Evolutionary conservation across 2,797 vertebrate genomes (phyloP).

Genomic region (Pseudochaenichthys georgianus): DNA sequence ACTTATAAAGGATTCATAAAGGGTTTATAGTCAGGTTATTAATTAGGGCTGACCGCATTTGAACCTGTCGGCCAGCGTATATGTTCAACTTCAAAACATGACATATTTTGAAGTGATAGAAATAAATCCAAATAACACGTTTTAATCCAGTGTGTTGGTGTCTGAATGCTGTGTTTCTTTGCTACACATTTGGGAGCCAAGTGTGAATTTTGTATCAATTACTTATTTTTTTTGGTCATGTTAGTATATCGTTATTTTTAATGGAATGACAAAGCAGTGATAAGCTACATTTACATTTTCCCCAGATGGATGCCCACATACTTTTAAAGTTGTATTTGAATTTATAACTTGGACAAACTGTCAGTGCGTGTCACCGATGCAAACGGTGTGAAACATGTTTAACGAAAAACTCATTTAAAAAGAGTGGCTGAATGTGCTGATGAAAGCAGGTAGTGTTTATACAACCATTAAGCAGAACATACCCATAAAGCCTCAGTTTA

Average conservation of each 20-base stretch:
- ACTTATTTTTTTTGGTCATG: constrained; percentile 48
- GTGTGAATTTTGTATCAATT: constrained; percentile 42
- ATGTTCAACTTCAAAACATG: no score
- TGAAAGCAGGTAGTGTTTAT: constrained; percentile 55
- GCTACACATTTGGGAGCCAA: background rate
- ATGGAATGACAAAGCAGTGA: constrained; percentile 66
- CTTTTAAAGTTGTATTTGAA: constrained; percentile 78
- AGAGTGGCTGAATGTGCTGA: constrained; percentile 61
- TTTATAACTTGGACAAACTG: constrained; percentile 72
- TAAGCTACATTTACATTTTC: constrained; percentile 66
- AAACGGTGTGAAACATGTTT: constrained; percentile 67
- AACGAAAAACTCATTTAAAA: constrained; percentile 62
- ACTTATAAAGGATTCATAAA: no score
- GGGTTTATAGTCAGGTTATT: no score
- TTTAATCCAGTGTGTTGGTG: background rate
- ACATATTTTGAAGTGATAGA: no score
- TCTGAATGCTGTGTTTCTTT: constrained; percentile 3
- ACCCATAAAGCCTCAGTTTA: constrained; percentile 33
- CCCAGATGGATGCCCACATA: constrained; percentile 75
- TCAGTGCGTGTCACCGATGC: constrained; percentile 60
- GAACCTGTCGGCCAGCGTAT: no score
- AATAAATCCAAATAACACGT: no score
- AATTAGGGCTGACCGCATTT: no score
- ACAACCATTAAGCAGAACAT: constrained; percentile 40
- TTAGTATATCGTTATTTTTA: constrained; percentile 76